Evolutionary conservation across 1,140 invertebrate genomes (phyloP), one percentile per base, ranked within the genome.

Genomic region (Drosophila ficusphila): DNA sequence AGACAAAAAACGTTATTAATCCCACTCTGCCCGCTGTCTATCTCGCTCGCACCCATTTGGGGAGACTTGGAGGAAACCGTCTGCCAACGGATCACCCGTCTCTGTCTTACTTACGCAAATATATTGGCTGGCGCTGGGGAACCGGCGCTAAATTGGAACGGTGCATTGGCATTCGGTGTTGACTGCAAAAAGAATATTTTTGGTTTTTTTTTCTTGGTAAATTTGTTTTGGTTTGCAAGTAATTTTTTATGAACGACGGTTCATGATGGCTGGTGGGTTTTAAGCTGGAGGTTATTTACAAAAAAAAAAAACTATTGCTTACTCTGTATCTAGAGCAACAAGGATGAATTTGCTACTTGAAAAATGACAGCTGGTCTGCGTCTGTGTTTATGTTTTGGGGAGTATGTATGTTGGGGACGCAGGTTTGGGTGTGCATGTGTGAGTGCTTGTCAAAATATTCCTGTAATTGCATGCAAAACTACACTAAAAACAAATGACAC

Each of bases 111-210:
- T 88, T 88, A 88, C 82, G 82, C 82, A 57, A 88, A 88, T 70
- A 88, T 88, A 76, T 89, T 88, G 42, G 83, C 52, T 39, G 78
- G 51, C 60, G 83, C 78, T 53, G 74, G 36, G 29, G 78, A 57
- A 58, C 65, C 74, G 67, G 76, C 75, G 41, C 73, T 58, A 78
- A 88, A 88, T 88, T 89, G 82, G 58, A 89, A 88, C 70, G 70
- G 82, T 61, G 74, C 64, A 36, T 64, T 64, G 44, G 70, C 48
- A 67, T 76, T 85, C 78, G 79, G 53, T 18, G 77, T 68, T 41
- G 82, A 77, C 82, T 88, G 82, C 41, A 88, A 88, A 29, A 77
- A 82, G 31, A 48, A 86, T 23, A 82, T 86, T 74, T 73, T 62
- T 61, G 33, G 29, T 57, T 70, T 73, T 64, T 83, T 79, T 78